phyloP scores from a whole-genome alignment of 23 tunicate genomes.

The Botrylloides violaceus region DNA sequence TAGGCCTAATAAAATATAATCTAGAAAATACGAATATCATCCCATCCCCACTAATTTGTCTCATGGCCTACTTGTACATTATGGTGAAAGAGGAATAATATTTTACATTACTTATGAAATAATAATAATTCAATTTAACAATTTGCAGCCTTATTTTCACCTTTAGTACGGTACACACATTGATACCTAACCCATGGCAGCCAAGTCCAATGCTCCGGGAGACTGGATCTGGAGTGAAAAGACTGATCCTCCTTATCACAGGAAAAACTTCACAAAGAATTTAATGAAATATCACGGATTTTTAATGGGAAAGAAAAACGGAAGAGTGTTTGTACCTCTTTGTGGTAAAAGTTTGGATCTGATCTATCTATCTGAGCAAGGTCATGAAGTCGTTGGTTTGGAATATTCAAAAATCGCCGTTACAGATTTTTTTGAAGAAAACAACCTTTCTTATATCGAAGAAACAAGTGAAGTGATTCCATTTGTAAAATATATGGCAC shows the following conservation, averaged over 20 bases:
- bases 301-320: neutral
- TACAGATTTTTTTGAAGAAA: neutral
- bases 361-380: slow-evolving; percentile 51
- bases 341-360: slow-evolving; percentile 87
- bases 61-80: too few species aligned
- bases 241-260: slow-evolving; percentile 27
- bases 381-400: slow-evolving; percentile 59
- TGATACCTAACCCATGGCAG: too few species aligned
- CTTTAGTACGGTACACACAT: too few species aligned
- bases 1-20: too few species aligned
- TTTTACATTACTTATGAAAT: too few species aligned
- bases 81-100: too few species aligned
- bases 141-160: too few species aligned
- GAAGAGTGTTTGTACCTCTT: slow-evolving; percentile 47
- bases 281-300: neutral
- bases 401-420: slow-evolving; percentile 53
- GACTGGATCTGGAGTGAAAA: slow-evolving; percentile 4
- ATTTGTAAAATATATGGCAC: slow-evolving; percentile 23
- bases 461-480: neutral
- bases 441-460: neutral
- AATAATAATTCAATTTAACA: too few species aligned
- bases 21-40: too few species aligned
- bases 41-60: too few species aligned
- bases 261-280: neutral
- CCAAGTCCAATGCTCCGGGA: neutral